Conservation (phyloP, 2,797 vertebrate species). For the Smutsia temminckii region DNA sequence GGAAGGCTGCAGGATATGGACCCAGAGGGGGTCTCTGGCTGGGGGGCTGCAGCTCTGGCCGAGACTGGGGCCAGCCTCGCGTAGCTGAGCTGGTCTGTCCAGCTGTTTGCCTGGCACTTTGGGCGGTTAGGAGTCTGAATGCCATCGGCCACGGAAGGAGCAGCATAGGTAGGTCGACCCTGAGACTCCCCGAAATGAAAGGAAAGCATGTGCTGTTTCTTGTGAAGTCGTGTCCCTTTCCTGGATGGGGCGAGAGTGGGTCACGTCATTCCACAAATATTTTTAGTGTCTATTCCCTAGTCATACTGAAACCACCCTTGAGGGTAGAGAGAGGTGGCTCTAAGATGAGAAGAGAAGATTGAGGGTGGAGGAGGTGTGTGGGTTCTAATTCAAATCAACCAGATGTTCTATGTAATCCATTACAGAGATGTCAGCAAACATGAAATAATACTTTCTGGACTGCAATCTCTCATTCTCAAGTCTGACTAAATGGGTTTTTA, state of each 20-base stretch:
- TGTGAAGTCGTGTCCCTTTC: conserved; percentile 65
- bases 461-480: background rate
- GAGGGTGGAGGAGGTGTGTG: background rate
- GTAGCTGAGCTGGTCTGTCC: conserved; percentile 71
- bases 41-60: conserved; percentile 77
- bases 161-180: conserved; percentile 77
- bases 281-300: conserved; percentile 73
- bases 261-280: conserved; percentile 80
- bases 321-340: conserved; percentile 43
- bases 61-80: conserved; percentile 69
- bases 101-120: conserved; percentile 76
- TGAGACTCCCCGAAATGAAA: conserved; percentile 78
- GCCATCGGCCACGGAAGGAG: conserved; percentile 80
- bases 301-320: conserved; percentile 55
- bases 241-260: conserved; percentile 74
- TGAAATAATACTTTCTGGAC: background rate
- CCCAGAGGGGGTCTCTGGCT: conserved; percentile 60
- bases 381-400: conserved; percentile 23
- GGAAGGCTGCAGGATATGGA: conserved; percentile 2
- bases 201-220: conserved; percentile 81
- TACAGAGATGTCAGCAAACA: background rate
- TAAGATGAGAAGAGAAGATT: background rate
- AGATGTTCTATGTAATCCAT: background rate
- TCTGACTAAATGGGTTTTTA: background rate
- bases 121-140: conserved; percentile 79